Base-by-base conservation (phyloP, 2,888 invertebrate genomes). In the Drosophila ustulata region DNA sequence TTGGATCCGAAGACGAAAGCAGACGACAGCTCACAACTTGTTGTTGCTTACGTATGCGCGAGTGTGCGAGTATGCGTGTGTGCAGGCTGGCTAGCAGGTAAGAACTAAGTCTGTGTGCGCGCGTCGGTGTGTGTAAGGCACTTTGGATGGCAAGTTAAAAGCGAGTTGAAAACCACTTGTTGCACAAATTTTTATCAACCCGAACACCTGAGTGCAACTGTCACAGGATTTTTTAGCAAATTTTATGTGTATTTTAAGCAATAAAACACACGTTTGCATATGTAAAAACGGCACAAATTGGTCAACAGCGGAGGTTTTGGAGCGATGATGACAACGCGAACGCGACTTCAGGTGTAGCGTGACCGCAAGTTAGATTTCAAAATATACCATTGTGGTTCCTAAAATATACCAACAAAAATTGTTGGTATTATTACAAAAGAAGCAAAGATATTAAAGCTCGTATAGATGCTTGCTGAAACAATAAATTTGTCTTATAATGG, bases 271-370 rank as follows among this genome's bases (percentile, higher is more conserved):
- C 69, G 53, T 65, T 69, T 66, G 71, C 64, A 53, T 63, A 37
- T 45, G 53, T 68, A 49, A 59, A 82, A 81, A 66, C 73, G 65
- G 67, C 71, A 70, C 56, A 72, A 75, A 65, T 72, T 70, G 62
- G 61, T 73, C 51, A 41, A 61, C 57, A 57, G 43, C 61, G 64
- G 49, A 66, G 69, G 59, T 67, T 79, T 64, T 53, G 68, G 69
- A 69, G 69, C 61, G 83, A 81, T 80, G 85, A 82, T 76, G 85
- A 85, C 85, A 85, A 79, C 80, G 86, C 85, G 72, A 80, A 80
- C 82, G 75, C 79, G 66, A 82, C 78, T 66, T 75, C 80, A 78
- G 82, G 75, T 75, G 64, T 71, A 71, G 39, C 39, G 39, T 41
- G 39, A 41, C 39, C 39, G 13, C 11, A 41, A 18, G 39, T 41